Percentiles rank a stretch among this genome's conserved stretches.
Evolutionary conservation across 2,797 vertebrate genomes (phyloP).

Genomic region (Peromyscus aztecus): DNA sequence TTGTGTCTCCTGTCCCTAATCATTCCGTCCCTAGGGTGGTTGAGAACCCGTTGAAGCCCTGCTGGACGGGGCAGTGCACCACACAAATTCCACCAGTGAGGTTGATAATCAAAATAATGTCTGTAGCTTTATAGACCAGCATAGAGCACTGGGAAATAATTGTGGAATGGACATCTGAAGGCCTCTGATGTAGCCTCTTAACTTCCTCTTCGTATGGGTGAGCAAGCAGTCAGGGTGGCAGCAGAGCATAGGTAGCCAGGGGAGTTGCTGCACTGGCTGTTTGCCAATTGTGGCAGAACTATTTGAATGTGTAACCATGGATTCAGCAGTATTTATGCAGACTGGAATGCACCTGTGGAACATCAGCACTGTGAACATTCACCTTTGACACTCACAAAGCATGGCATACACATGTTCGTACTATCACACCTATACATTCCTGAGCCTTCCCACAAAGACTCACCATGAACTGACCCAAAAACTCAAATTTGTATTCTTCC

Average conservation of each 20-base stretch:
- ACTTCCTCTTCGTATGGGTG: fast-evolving
- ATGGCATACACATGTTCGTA: background rate
- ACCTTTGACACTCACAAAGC: background rate
- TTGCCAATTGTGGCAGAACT: background rate
- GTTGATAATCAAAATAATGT: background rate
- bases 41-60: too few relatives aligned
- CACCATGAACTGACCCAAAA: background rate
- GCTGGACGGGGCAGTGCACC: too few relatives aligned
- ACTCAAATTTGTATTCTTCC: background rate
- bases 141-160: background rate
- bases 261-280: background rate
- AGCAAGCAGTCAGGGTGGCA: background rate
- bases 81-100: background rate
- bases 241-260: fast-evolving
- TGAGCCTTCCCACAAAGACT: background rate
- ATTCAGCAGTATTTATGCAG: background rate
- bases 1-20: too few relatives aligned
- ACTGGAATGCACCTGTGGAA: background rate
- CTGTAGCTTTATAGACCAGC: background rate
- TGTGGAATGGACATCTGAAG: background rate
- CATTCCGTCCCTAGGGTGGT: too few relatives aligned
- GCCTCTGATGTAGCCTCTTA: background rate
- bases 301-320: background rate
- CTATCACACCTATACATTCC: background rate
- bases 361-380: background rate